Evolutionary conservation across 1,140 invertebrate species (phyloP).

Genomic region (Sinonovacula constricta): DNA sequence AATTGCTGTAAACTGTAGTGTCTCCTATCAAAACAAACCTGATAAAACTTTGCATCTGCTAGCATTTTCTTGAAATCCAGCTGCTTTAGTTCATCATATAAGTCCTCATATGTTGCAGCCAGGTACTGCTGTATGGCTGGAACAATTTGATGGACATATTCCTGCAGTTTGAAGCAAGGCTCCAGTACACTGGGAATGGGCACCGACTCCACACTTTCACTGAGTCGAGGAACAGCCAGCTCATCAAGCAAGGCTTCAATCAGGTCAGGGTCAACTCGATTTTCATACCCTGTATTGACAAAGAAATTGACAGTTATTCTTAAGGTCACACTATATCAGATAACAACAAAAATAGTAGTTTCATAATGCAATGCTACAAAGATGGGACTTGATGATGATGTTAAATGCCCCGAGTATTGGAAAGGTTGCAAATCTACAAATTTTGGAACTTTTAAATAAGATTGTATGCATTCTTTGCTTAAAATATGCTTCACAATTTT

Average conservation of each 20-base stretch:
- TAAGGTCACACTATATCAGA: no score
- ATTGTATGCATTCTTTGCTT: no score
- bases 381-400: no score
- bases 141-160: constrained; percentile 63
- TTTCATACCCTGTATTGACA: no score
- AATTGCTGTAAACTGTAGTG: no score
- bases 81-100: constrained; percentile 58
- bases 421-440: no score
- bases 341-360: no score
- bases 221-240: constrained; percentile 63
- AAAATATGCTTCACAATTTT: no score
- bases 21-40: constrained; percentile 54
- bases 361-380: no score
- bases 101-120: constrained; percentile 51
- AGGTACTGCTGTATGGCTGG: constrained; percentile 68
- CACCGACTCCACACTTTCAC: constrained; percentile 55
- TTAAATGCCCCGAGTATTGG: no score
- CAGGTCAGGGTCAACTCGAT: constrained; percentile 25
- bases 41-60: constrained; percentile 61
- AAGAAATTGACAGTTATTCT: no score
- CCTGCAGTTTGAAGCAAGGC: constrained; percentile 65
- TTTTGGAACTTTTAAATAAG: no score
- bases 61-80: constrained; percentile 55
- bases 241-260: constrained; percentile 59
- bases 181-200: constrained; percentile 61